Evolutionary conservation across 2,113 vertebrate species (phyloP).

Genomic region (Desmodus rotundus): DNA sequence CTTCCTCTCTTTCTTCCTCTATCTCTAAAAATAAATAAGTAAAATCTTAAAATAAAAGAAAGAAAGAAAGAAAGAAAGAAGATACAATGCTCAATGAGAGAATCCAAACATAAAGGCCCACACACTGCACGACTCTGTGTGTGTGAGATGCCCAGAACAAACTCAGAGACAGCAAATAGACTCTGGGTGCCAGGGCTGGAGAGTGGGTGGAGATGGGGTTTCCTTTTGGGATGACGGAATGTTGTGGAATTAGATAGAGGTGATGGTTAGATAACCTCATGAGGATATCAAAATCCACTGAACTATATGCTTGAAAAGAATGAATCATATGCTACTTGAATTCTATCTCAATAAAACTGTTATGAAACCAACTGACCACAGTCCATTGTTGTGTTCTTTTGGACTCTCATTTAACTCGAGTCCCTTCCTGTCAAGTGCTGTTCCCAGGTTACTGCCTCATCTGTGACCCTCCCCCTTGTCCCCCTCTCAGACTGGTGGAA

Average conservation of each 20-base stretch:
- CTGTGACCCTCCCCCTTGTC: fast-evolving
- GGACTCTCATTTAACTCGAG: background rate
- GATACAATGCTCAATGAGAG: fast-evolving
- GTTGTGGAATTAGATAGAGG: background rate
- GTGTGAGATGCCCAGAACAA: fast-evolving
- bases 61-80: too few relatives aligned
- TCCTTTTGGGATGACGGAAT: background rate
- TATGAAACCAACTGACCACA: background rate
- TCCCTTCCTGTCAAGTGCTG: background rate
- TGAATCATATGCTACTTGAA: fast-evolving
- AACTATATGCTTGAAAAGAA: background rate
- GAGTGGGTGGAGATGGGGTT: background rate
- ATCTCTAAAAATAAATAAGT: too few relatives aligned
- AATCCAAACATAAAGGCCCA: background rate
- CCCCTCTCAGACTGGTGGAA: fast-evolving
- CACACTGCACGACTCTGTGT: background rate
- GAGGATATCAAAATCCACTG: background rate
- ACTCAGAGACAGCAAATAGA: background rate
- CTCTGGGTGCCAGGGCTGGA: background rate
- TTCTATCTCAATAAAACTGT: background rate
- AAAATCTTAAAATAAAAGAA: too few relatives aligned
- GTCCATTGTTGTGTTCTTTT: fast-evolving
- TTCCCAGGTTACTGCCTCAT: background rate
- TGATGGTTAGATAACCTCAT: fast-evolving
- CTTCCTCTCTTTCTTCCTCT: too few relatives aligned